Conservation (phyloP, 1,140 invertebrate species). For the Drosophila quadrilineata region DNA sequence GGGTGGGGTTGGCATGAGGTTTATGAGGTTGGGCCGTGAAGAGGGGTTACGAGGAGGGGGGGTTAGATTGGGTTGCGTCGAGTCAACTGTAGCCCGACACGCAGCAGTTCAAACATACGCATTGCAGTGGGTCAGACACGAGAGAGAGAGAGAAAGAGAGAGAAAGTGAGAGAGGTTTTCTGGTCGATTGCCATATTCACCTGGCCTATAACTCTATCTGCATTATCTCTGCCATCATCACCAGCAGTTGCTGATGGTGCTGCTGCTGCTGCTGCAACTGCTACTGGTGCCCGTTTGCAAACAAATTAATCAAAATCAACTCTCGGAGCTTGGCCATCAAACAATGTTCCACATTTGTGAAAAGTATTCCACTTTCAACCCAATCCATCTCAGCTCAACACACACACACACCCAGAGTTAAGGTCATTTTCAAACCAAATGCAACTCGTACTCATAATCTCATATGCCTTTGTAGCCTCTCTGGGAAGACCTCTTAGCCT, state of each 20-base stretch:
- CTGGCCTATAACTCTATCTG: slow-evolving; percentile 62
- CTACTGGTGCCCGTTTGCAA: slow-evolving; percentile 51
- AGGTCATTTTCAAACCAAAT: too few relatives aligned
- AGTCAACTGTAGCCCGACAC: slow-evolving; percentile 32
- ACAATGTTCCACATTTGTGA: slow-evolving; percentile 27
- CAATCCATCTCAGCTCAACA: neutral
- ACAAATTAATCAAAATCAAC: slow-evolving; percentile 79
- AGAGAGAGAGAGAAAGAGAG: slow-evolving; percentile 54
- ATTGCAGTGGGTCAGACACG: slow-evolving; percentile 70
- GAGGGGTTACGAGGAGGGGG: too few relatives aligned
- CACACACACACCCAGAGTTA: too few relatives aligned
- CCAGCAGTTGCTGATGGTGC: neutral
- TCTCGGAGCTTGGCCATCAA: slow-evolving; percentile 49
- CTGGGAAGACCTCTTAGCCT: too few relatives aligned
- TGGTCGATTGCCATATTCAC: slow-evolving; percentile 68
- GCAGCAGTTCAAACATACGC: slow-evolving; percentile 72
- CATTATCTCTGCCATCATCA: slow-evolving; percentile 32
- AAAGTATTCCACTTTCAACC: neutral
- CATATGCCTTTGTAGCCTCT: too few relatives aligned
- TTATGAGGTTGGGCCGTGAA: too few relatives aligned
- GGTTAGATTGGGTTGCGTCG: slow-evolving; percentile 3
- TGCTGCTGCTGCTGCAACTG: neutral
- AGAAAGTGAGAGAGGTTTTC: slow-evolving; percentile 59
- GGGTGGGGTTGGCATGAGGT: too few relatives aligned
- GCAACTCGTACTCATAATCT: too few relatives aligned